Percentiles rank a stretch among this genome's conserved stretches.
These are phyloP conservation scores for Antitype chi DNA, from an alignment of 2,888 invertebrate genomes.

Conservation along the genomic window DNA sequence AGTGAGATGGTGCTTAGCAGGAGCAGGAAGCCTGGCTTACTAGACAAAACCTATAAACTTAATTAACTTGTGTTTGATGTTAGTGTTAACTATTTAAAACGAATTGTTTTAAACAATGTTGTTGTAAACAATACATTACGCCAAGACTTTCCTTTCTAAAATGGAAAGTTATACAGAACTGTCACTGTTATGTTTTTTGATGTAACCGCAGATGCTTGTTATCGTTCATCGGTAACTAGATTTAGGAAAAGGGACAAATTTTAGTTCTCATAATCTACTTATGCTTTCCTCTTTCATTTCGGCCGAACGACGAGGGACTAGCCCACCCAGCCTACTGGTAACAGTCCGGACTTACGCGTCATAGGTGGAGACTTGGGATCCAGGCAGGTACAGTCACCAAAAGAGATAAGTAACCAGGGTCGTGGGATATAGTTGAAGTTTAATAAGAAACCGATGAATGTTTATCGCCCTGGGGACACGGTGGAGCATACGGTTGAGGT, in stretches of 20 bases:
- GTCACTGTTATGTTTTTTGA: neutral
- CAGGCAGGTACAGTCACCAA: neutral
- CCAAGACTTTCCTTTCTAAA: constrained; percentile 23
- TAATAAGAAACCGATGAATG: too few species aligned
- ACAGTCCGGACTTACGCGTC: neutral
- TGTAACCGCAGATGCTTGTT: neutral
- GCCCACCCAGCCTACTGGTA: neutral
- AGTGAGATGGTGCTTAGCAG: neutral
- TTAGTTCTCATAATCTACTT: neutral
- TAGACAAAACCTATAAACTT: neutral
- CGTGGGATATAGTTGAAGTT: too few species aligned
- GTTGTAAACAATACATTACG: constrained; percentile 10
- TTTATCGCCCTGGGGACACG: too few species aligned
- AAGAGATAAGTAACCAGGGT: too few species aligned
- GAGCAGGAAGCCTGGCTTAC: neutral
- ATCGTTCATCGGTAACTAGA: neutral
- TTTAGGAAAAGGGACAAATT: neutral
- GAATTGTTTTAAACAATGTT: constrained; percentile 1
- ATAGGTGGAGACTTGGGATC: neutral
- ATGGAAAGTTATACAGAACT: constrained; percentile 24
- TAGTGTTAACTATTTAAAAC: neutral
- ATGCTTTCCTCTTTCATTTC: neutral
- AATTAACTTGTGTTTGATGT: neutral
- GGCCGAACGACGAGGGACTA: neutral
- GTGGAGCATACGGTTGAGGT: too few species aligned